Evolutionary conservation across 1,140 invertebrate genomes (phyloP).

Genomic region (Megathymus violae): DNA sequence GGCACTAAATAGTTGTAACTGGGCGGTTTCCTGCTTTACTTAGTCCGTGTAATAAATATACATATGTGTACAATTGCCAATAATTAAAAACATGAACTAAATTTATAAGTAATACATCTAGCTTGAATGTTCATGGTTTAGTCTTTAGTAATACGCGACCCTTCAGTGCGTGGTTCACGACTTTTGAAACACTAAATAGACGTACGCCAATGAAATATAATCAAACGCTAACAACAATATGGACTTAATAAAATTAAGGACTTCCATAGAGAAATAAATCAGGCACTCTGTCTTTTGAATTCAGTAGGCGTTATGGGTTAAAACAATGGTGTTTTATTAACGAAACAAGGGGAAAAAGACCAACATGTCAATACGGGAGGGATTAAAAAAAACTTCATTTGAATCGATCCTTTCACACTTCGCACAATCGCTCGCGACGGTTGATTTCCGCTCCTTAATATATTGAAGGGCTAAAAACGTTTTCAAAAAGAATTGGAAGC

Average conservation of each 20-base stretch:
- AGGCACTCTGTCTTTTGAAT: slow-evolving; percentile 20
- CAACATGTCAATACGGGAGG: slow-evolving; percentile 71
- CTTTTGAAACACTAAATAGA: too few relatives aligned
- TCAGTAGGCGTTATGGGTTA: slow-evolving; percentile 31
- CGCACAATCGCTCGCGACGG: slow-evolving; percentile 75
- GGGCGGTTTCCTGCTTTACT: too few relatives aligned
- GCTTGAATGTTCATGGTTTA: too few relatives aligned
- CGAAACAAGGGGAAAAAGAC: slow-evolving; percentile 51
- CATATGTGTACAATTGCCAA: too few relatives aligned
- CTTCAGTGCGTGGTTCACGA: too few relatives aligned
- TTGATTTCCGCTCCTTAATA: slow-evolving; percentile 79
- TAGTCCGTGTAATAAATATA: too few relatives aligned
- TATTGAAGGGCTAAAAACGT: slow-evolving; percentile 24
- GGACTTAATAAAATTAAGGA: slow-evolving; percentile 26
- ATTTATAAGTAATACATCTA: too few relatives aligned
- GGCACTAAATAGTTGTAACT: too few relatives aligned
- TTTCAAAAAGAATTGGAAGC: slow-evolving; percentile 62
- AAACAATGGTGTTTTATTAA: slow-evolving; percentile 47
- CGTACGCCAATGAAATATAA: background rate
- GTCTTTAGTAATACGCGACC: too few relatives aligned
- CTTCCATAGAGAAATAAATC: slow-evolving; percentile 6
- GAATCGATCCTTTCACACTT: slow-evolving; percentile 82
- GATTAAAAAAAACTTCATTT: slow-evolving; percentile 65
- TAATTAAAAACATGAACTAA: too few relatives aligned
- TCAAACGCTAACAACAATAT: slow-evolving; percentile 3